These are phyloP conservation scores for human (Homo sapiens) DNA, from an alignment of 2,113 vertebrate species.

Conservation along the genomic window GRCh38 chr4:153910001-153910500, in stretches of 20 bases:
- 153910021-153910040: background rate
- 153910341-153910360: constrained; percentile 2
- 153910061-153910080: background rate
- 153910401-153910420: background rate
- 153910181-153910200: background rate
- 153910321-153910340: background rate
- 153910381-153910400: background rate
- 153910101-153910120: background rate
- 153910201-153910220: background rate
- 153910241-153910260: constrained; percentile 22
- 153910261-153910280: background rate
- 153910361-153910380: background rate
- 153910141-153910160: background rate
- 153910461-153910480: background rate
- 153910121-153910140: background rate
- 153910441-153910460: background rate
- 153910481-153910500: constrained; percentile 3
- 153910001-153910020: background rate
- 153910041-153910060: background rate
- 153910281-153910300: background rate
- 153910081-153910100: background rate
- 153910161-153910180: constrained; percentile 11
- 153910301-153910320: background rate
- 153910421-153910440: background rate
- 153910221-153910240: background rate